Evolutionary conservation across 2,113 vertebrate genomes (phyloP).

Genomic region (Myiozetetes cayanensis): DNA sequence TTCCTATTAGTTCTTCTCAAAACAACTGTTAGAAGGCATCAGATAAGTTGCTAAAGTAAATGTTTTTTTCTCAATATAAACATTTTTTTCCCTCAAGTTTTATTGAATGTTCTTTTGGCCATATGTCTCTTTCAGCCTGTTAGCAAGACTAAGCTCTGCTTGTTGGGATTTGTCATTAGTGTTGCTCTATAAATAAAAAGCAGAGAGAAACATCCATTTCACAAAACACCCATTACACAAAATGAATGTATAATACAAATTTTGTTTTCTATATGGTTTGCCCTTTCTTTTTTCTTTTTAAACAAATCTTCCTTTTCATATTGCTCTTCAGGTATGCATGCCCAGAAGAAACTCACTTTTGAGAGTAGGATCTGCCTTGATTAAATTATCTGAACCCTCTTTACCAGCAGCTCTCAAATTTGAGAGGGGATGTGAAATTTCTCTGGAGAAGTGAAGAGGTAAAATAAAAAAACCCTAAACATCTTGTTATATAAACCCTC

Average conservation of each 20-base stretch:
- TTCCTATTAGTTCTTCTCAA: background rate
- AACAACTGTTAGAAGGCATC: background rate
- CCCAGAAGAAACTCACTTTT: background rate
- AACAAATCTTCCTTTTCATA: background rate
- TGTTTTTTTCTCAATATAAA: background rate
- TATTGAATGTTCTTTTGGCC: background rate
- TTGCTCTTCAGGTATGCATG: no score
- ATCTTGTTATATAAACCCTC: background rate
- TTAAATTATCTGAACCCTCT: background rate
- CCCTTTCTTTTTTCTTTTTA: background rate
- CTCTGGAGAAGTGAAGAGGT: background rate
- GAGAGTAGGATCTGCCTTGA: background rate
- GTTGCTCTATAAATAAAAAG: background rate
- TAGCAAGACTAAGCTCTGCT: background rate
- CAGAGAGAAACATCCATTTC: background rate
- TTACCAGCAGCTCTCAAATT: background rate
- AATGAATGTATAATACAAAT: background rate
- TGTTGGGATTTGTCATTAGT: background rate
- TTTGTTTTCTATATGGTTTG: background rate
- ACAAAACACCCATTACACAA: background rate
- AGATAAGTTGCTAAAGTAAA: background rate
- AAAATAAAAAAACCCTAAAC: background rate
- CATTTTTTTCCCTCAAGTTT: background rate
- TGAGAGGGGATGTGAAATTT: background rate
- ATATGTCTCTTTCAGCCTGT: background rate